Percentiles rank a stretch among this genome's conserved stretches.
These are phyloP conservation scores for Paelopatides confundens DNA, from an alignment of 53 echinoderm and acorn worm species.

Conservation along the genomic window DNA sequence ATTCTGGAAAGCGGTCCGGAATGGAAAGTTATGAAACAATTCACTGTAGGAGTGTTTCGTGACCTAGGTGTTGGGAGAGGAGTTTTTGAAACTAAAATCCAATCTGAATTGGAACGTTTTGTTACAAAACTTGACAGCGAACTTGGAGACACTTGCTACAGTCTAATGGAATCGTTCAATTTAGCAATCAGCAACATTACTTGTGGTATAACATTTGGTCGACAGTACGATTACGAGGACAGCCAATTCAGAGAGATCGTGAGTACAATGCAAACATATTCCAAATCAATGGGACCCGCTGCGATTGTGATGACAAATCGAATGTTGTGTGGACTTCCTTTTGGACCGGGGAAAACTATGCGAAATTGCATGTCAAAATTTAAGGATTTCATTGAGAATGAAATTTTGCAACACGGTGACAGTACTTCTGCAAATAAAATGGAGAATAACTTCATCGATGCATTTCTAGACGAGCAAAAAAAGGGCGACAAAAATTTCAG, in stretches of 20 bases:
- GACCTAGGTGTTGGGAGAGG: constrained; percentile 18
- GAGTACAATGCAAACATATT: neutral
- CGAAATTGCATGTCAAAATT: neutral
- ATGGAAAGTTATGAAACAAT: constrained; percentile 14
- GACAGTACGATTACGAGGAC: constrained; percentile 24
- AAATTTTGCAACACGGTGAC: neutral
- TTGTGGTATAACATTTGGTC: constrained; percentile 28
- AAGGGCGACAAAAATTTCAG: neutral
- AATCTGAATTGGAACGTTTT: neutral
- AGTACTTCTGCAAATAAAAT: neutral
- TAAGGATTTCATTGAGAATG: neutral
- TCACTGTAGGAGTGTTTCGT: neutral
- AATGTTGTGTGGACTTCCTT: neutral
- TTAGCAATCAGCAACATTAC: neutral
- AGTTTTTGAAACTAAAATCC: neutral
- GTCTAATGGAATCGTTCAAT: neutral
- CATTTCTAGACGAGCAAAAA: neutral
- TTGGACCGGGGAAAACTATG: constrained; percentile 12
- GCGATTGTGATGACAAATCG: constrained; percentile 5
- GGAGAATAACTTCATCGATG: neutral
- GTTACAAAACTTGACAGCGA: neutral
- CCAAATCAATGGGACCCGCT: neutral
- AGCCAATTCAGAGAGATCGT: neutral
- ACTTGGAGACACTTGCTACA: neutral
- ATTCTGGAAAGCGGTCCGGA: neutral